A percentile compares a stretch with the other conserved stretches of the same genome.
These are phyloP conservation scores for Trichosurus vulpecula DNA, from an alignment of 2,797 vertebrate species.

Conservation along the genomic window DNA sequence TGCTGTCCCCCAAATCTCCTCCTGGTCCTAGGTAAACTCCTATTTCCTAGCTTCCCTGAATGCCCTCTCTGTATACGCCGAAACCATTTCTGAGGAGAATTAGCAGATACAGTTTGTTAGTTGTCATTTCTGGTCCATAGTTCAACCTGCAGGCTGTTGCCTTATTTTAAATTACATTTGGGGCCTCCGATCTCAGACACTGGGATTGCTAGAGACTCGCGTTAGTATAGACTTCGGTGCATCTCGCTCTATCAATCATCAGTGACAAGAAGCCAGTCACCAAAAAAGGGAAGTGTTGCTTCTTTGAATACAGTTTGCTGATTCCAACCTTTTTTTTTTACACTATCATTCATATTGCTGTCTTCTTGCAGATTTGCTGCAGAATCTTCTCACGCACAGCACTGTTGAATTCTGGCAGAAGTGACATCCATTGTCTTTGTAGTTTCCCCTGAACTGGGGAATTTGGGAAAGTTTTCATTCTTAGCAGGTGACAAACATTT, in stretches of 20 bases:
- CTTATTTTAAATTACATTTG: conserved; percentile 57
- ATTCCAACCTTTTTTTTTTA: conserved; percentile 15
- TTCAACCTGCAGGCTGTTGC: conserved; percentile 52
- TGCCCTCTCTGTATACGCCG: neutral
- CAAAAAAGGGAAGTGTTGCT: neutral
- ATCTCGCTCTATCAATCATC: conserved; percentile 33
- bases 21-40: neutral
- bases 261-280: conserved; percentile 37
- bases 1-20: neutral
- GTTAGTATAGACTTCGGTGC: conserved; percentile 1
- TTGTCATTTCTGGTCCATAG: conserved; percentile 54
- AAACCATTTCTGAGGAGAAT: conserved; percentile 36
- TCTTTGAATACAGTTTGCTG: conserved; percentile 43
- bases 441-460: neutral
- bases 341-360: neutral
- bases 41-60: neutral
- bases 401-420: neutral
- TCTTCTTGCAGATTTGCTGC: conserved; percentile 16
- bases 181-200: conserved; percentile 38
- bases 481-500: neutral
- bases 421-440: neutral
- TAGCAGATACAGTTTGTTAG: conserved; percentile 28
- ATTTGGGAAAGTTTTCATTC: conserved; percentile 24
- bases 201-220: conserved; percentile 40
- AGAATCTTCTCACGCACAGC: neutral